Conservation (phyloP, 2,888 invertebrate species). For the Ceratothoa steindachneri region DNA sequence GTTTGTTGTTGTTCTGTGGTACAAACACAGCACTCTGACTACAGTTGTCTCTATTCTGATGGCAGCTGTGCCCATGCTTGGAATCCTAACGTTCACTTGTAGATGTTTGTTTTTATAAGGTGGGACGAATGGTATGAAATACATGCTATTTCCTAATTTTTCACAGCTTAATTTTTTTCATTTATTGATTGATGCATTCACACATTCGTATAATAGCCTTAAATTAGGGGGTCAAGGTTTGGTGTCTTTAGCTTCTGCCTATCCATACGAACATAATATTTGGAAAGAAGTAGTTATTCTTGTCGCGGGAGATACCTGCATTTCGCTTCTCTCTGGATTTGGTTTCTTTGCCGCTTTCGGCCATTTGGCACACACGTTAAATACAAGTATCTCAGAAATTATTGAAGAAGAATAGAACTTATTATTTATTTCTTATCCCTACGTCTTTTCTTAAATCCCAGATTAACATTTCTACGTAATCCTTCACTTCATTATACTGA, state of each 20-base stretch:
- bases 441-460: neutral
- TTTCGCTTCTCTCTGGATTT: neutral
- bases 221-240: neutral
- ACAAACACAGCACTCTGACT: neutral
- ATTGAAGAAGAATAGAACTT: neutral
- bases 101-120: neutral
- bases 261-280: neutral
- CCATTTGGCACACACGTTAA: neutral
- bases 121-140: neutral
- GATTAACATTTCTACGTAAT: neutral
- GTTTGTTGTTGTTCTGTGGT: neutral
- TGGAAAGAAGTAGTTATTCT: constrained; percentile 1
- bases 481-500: neutral
- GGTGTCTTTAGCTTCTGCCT: neutral
- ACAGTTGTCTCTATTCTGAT: neutral
- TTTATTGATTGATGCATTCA: neutral
- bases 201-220: neutral
- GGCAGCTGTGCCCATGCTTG: neutral
- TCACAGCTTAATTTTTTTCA: neutral
- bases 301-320: neutral
- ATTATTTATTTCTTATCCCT: neutral
- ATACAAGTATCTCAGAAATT: neutral
- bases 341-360: neutral
- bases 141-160: neutral
- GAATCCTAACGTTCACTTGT: neutral